Evolutionary conservation across 1,140 invertebrate genomes (phyloP), one percentile per base, ranked within the genome.

Genomic region (Coenobita brevimanus): DNA sequence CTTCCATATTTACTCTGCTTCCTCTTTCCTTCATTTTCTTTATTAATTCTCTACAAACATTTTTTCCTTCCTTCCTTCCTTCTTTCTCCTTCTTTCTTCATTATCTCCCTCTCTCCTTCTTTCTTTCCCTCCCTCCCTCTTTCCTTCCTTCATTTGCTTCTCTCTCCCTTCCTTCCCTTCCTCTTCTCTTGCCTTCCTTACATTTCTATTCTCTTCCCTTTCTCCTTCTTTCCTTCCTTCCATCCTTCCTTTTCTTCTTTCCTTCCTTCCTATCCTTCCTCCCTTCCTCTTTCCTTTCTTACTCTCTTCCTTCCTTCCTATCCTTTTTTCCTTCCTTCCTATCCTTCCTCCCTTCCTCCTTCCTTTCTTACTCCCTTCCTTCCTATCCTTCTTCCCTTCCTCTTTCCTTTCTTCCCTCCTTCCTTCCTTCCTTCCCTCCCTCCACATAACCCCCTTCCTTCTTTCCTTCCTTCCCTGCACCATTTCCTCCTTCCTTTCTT

Each of bases 301-400:
- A 75, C 54, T 90, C 83, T 50, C 85, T 88, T 75, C 89, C 88
- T 50, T 17, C 17, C 46, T 17, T 17, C 6, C 17, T 50, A 17
- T 6, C 6, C 46, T 8, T 50, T 50, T 50, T 84, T 84, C 43
- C 50, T 38, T 71, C 41, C 43, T 46, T 84, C 71, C 50, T 30
- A n/a, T 43, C 15, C 2, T 43, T 43, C 33, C 71, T 78, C 60
- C 38, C 36, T 67, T 64, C 54, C 69, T 67, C 69, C 41, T 33
- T 43, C 69, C 69, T 57, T 38, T 30, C 69, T 57, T 38, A n/a
- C 54, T 41, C 69, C 79, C 90, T 43, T 85, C 85, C 30, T 33
- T 27, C 33, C 21, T 33, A 36, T 41, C 21, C 71, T 76, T 33
- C 15, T 13, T 76, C 71, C 41, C 71, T 38, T 33, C 41, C 71